Percentiles rank a stretch among this genome's conserved stretches.
phyloP scores from a whole-genome alignment of 37 sponge, comb jelly and placozoan genomes.

The Hexactinellida sp. region DNA sequence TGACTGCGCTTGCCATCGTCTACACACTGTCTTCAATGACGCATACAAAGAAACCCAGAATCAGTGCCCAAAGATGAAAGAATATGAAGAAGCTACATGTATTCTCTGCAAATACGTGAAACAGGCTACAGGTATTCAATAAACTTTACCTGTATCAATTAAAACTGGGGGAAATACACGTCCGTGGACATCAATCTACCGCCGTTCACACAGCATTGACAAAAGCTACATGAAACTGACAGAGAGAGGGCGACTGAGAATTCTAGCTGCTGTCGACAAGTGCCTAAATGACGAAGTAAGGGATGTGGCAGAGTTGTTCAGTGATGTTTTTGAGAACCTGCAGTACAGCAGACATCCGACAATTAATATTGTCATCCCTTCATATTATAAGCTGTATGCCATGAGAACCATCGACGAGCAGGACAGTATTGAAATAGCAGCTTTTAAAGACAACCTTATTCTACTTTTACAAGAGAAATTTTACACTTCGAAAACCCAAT shows the following conservation, averaged over 20 bases:
- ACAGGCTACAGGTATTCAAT: slow-evolving; percentile 5
- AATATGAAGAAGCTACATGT: neutral
- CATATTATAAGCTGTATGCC: slow-evolving; percentile 11
- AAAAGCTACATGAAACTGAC: slow-evolving; percentile 12
- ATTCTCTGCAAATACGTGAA: neutral
- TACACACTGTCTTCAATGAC: slow-evolving; percentile 15
- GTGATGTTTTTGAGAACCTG: slow-evolving; percentile 18
- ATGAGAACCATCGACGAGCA: slow-evolving; percentile 16
- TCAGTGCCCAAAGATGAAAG: slow-evolving; percentile 10
- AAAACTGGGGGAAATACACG: slow-evolving; percentile 11
- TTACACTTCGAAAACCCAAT: slow-evolving; percentile 15
- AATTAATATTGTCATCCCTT: slow-evolving; percentile 17
- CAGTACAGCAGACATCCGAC: slow-evolving; percentile 18
- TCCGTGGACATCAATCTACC: slow-evolving; percentile 16
- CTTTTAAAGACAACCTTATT: neutral
- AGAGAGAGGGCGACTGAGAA: slow-evolving; percentile 13
- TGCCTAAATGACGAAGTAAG: slow-evolving; percentile 17
- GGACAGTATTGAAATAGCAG: slow-evolving; percentile 17
- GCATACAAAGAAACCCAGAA: slow-evolving; percentile 10
- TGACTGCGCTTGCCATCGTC: slow-evolving; percentile 13
- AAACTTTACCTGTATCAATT: slow-evolving; percentile 14
- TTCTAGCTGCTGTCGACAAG: slow-evolving; percentile 19
- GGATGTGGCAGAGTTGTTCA: slow-evolving; percentile 17
- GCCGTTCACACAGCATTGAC: slow-evolving; percentile 19
- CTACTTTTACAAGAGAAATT: slow-evolving; percentile 7